Evolutionary conservation across 2,797 vertebrate genomes (phyloP), one percentile per base, ranked within the genome.

Genomic region (Staurois parvus): DNA sequence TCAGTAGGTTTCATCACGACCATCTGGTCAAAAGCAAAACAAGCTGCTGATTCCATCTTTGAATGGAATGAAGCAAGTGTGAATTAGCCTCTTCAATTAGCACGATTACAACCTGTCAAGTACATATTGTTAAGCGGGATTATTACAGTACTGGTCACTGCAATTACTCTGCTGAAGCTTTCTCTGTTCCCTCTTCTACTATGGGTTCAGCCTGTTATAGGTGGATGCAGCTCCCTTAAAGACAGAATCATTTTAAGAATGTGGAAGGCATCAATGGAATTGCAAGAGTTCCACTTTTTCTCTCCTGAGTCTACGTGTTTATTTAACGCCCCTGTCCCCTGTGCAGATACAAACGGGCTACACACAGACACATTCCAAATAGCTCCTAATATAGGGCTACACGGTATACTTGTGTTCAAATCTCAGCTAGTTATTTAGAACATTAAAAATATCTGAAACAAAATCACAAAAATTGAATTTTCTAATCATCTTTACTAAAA

Each of bases 1-100:
- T 98, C 98, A 99, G 98, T 98, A 97, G 98, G 98, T 96, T 98
- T 99, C 98, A 99, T 99, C 97, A 97, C 97, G 97, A 98, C 98
- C 98, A 99, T 99, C 98, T 99, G 98, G 96, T 97, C 95, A 96
- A 97, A 96, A 94, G 95, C 95, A 95, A 96, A 96, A 95, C 95
- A 96, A 96, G 95, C 92, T 94, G 94, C 94, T 94, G 94, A 95
- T 95, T 94, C 93, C 92, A 92, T 91, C 94, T 95, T 94, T 94
- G 94, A 95, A 95, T 94, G 92, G 95, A 94, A 94, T 93, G 93
- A 94, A 95, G 93, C 93, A 93, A 94, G 94, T 94, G 94, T 95
- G 95, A 94, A 97, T 97, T 99, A 99, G 98, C 98, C 96, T 98
- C 96, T 97, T 99, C 97, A 99, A 99, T 99, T 99, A 99, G 96